Conservation (phyloP, 2,888 invertebrate species). For the Cantharis rufa region DNA sequence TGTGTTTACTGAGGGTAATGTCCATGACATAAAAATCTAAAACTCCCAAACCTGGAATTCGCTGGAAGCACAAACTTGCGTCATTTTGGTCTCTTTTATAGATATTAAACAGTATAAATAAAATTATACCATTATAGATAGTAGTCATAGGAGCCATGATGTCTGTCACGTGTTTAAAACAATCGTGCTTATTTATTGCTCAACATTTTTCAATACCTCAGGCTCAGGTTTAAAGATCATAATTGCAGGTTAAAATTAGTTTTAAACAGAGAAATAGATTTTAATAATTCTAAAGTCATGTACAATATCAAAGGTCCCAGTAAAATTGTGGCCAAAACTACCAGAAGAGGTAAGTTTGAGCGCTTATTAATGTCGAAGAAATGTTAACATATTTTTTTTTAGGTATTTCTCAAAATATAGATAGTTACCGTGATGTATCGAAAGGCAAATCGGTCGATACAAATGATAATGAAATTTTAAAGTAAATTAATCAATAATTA, state of each 20-base stretch:
- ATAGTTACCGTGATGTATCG: constrained; percentile 74
- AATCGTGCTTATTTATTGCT: neutral
- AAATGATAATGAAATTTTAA: constrained; percentile 68
- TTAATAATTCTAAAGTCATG: constrained; percentile 57
- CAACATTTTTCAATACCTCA: neutral
- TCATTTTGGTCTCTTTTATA: neutral
- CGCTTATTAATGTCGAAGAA: constrained; percentile 5
- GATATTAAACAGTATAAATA: neutral
- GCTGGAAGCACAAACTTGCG: too few species aligned
- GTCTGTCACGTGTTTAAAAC: neutral
- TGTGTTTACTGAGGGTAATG: too few species aligned
- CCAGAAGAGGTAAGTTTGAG: constrained; percentile 64
- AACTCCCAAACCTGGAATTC: too few species aligned
- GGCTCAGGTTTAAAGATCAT: neutral
- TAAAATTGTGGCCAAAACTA: constrained; percentile 85
- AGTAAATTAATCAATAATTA: constrained; percentile 56
- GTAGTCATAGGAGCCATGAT: neutral
- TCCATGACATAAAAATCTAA: too few species aligned
- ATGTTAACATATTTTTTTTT: constrained; percentile 34
- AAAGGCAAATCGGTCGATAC: constrained; percentile 70
- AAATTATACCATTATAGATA: neutral
- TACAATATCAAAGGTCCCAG: constrained; percentile 88
- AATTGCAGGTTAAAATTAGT: neutral
- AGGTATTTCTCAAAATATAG: constrained; percentile 83
- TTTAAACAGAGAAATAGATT: neutral